phyloP scores from a whole-genome alignment of 2,888 invertebrate genomes.

The Myopa testacea region DNA sequence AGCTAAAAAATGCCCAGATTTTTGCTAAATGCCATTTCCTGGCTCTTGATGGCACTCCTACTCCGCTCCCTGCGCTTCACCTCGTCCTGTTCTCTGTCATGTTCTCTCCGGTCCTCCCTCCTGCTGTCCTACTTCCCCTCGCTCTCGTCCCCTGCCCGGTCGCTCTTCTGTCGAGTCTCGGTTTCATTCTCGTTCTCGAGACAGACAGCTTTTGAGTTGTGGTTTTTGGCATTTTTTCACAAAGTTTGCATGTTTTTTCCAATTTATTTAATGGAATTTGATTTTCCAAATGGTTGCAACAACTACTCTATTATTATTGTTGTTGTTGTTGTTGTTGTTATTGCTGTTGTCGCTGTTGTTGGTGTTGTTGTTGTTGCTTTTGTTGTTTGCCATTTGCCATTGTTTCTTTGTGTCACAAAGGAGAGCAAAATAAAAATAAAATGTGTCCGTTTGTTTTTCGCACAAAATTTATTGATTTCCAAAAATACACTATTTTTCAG shows the following conservation, averaged over 20 bases:
- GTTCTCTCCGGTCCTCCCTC: not conserved
- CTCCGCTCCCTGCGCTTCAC: not conserved
- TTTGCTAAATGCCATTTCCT: conserved; percentile 30
- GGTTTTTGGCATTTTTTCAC: conserved; percentile 49
- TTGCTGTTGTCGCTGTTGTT: not conserved
- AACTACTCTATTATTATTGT: conserved; percentile 45
- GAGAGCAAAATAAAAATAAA: not conserved
- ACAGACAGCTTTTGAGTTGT: conserved; percentile 36
- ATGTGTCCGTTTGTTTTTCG: not conserved
- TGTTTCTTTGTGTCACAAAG: not conserved
- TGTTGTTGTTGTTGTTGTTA: conserved; percentile 19
- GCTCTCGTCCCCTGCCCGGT: not conserved
- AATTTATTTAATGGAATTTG: conserved; percentile 61
- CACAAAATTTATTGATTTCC: conserved; percentile 10
- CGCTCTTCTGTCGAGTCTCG: not conserved
- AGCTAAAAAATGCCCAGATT: conserved; percentile 26
- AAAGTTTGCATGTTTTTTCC: conserved; percentile 57
- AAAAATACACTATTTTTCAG: not conserved
- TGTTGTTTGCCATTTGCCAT: not conserved
- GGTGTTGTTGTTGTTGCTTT: conserved; percentile 4
- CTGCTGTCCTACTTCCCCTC: not conserved
- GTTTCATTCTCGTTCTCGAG: conserved; percentile 14
- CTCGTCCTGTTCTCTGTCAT: not conserved
- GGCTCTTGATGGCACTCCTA: not conserved
- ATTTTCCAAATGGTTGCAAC: conserved; percentile 59